A percentile compares a stretch with the other conserved stretches of the same genome.
Evolutionary conservation across 1,140 invertebrate genomes (phyloP).

Genomic region (Drosophila sechellia): DNA sequence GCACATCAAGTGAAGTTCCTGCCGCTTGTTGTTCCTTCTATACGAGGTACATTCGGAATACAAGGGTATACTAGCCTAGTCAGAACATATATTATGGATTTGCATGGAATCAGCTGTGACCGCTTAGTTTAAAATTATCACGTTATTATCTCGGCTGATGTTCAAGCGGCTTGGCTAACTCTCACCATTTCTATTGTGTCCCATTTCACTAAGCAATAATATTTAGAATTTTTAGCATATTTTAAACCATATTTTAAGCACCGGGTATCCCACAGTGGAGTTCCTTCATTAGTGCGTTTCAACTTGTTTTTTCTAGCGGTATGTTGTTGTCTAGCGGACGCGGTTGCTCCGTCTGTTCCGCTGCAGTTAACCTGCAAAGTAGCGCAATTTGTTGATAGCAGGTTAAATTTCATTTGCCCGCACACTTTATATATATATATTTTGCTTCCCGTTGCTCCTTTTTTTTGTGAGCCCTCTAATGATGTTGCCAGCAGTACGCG

Average conservation of each 20-base stretch:
- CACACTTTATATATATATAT: conserved; percentile 60
- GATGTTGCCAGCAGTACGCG: conserved; percentile 44
- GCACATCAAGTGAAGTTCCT: conserved; percentile 69
- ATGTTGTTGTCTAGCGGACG: conserved; percentile 26
- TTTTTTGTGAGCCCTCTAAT: conserved; percentile 57
- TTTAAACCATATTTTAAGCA: not conserved
- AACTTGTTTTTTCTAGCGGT: conserved; percentile 25
- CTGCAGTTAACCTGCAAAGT: conserved; percentile 82
- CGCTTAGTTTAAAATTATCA: too few species aligned
- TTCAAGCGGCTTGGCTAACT: too few species aligned
- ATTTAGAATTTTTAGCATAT: not conserved
- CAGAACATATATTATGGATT: not conserved
- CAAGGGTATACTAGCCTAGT: conserved; percentile 1
- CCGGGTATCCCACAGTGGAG: conserved; percentile 10
- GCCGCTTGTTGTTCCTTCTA: conserved; percentile 34
- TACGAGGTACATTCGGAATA: not conserved
- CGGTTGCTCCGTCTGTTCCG: conserved; percentile 66
- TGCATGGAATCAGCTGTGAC: too few species aligned
- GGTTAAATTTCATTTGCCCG: conserved; percentile 78
- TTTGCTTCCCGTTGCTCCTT: conserved; percentile 20
- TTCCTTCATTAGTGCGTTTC: not conserved
- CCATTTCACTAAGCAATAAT: too few species aligned
- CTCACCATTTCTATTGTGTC: too few species aligned
- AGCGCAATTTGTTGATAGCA: conserved; percentile 83
- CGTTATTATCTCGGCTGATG: too few species aligned